Evolutionary conservation across 2,888 invertebrate species (phyloP).

Genomic region (Euzophera pinguis): DNA sequence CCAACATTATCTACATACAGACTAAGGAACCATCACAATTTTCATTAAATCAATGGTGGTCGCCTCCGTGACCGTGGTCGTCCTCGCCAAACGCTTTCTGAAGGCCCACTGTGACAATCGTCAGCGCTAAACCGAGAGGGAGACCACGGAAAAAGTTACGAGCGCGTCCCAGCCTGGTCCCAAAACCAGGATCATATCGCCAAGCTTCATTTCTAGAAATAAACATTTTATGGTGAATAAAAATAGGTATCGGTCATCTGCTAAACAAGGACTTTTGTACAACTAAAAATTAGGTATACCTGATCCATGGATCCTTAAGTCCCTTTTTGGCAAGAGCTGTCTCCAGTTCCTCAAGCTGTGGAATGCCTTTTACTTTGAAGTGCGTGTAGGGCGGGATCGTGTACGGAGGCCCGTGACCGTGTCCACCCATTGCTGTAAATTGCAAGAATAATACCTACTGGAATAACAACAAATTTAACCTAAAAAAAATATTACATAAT

Average conservation of each 20-base stretch:
- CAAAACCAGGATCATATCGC: slow-evolving; percentile 84
- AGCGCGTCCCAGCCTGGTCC: slow-evolving; percentile 67
- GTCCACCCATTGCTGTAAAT: slow-evolving; percentile 46
- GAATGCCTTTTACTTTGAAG: slow-evolving; percentile 86
- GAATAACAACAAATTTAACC: not conserved
- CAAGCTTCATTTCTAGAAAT: slow-evolving; percentile 88
- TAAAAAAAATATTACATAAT: slow-evolving; percentile 1
- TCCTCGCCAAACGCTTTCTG: slow-evolving; percentile 41
- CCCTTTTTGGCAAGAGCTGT: slow-evolving; percentile 84
- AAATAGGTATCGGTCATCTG: too few relatives aligned
- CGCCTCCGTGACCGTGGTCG: slow-evolving; percentile 57
- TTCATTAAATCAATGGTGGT: slow-evolving; percentile 20
- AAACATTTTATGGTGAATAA: not conserved
- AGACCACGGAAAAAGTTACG: slow-evolving; percentile 81
- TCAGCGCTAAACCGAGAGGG: slow-evolving; percentile 78
- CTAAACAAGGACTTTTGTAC: not conserved
- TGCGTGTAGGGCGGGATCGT: slow-evolving; percentile 85
- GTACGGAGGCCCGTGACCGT: slow-evolving; percentile 76
- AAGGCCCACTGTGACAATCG: slow-evolving; percentile 45
- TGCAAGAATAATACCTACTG: not conserved
- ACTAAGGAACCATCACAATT: not conserved
- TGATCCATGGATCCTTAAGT: slow-evolving; percentile 91
- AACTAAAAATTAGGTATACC: slow-evolving; percentile 62
- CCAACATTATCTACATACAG: slow-evolving; percentile 1
- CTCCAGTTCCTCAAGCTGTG: slow-evolving; percentile 82